Base-by-base conservation (phyloP, 1,140 invertebrate species). In the Vanessa tameamea region DNA sequence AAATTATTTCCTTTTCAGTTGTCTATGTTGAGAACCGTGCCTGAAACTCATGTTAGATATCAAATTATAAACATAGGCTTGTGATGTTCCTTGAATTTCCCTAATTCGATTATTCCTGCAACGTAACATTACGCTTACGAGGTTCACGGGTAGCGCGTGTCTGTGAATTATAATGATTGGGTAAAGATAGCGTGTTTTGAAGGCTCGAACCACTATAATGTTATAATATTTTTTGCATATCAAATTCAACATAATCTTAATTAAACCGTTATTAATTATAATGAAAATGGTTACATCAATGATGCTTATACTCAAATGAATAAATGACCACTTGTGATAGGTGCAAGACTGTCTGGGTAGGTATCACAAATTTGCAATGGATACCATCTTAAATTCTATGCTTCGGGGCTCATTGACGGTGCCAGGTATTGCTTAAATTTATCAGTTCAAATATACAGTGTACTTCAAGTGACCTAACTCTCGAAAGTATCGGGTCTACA, bases 141-240 rank as follows among this genome's bases (percentile, higher is more conserved):
- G 55, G 9, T 69, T 59, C 26, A 61, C 43, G 68, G 53, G 23
- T 57, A 20, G 43, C 12, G 13, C 37, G 55, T 69, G 43, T 61
- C 57, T 48, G 43, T 57, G 68, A 61, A 69, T 63, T 69, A 69
- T 69, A 69, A 61, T 61, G 68, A 69, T 69, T 47, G 68, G 55
- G 68, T 69, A 59, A 59, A 69, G 67, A 47, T 69, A 37, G 53
- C 67, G 67, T 69, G 67, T 69, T 69, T 26, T 48, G 67, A 69
- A 51, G 53, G 31, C 66, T 23, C 23, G 7, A 3, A 48, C 14
- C 6, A 51, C 50, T 43, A 43, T 43, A 43, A 43, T 43, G 9
- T 43, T 43, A 9, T 43, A 11, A 53, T 50, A 53, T 53, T 53
- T n/a, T 53, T n/a, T n/a, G 37, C 37, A n/a, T n/a, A 53, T 53